Percentiles rank a stretch among this genome's conserved stretches.
These are phyloP conservation scores for Acanthisitta chloris DNA, from an alignment of 2,113 vertebrate species.

Conservation along the genomic window DNA sequence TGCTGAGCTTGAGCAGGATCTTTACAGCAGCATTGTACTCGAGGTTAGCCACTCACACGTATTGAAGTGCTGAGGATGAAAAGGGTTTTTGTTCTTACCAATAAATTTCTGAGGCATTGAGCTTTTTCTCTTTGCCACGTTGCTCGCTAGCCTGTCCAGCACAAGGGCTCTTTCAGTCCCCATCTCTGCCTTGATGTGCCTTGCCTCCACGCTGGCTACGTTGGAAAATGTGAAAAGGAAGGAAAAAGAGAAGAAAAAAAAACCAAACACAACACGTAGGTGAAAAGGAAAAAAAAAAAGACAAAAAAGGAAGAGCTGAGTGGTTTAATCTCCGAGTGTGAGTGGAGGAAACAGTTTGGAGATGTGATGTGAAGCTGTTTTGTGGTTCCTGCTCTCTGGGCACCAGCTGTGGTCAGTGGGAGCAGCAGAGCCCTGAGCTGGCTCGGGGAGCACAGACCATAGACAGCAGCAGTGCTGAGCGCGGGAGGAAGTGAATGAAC, in stretches of 20 bases:
- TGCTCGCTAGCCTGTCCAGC: constrained; percentile 92
- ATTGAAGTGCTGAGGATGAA: constrained; percentile 30
- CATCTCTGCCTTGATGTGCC: constrained; percentile 84
- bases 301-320: constrained; percentile 5
- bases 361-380: constrained; percentile 19
- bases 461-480: constrained; percentile 39
- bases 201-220: constrained; percentile 79
- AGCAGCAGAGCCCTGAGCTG: constrained; percentile 30
- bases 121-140: constrained; percentile 93
- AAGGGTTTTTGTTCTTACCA: constrained; percentile 79
- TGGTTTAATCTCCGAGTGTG: not conserved
- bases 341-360: constrained; percentile 34
- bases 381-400: constrained; percentile 29
- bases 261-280: not conserved
- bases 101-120: constrained; percentile 96
- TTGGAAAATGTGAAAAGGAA: constrained; percentile 60
- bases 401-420: constrained; percentile 63
- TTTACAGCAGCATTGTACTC: not conserved
- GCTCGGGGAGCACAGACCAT: constrained; percentile 45
- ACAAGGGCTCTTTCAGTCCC: constrained; percentile 89
- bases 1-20: not conserved
- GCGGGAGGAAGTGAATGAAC: constrained; percentile 70
- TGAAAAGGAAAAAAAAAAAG: not conserved
- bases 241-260: not conserved
- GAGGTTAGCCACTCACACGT: not conserved